Evolutionary conservation across 2,797 vertebrate species (phyloP).

Genomic region (Stomatorhinus walkeri): DNA sequence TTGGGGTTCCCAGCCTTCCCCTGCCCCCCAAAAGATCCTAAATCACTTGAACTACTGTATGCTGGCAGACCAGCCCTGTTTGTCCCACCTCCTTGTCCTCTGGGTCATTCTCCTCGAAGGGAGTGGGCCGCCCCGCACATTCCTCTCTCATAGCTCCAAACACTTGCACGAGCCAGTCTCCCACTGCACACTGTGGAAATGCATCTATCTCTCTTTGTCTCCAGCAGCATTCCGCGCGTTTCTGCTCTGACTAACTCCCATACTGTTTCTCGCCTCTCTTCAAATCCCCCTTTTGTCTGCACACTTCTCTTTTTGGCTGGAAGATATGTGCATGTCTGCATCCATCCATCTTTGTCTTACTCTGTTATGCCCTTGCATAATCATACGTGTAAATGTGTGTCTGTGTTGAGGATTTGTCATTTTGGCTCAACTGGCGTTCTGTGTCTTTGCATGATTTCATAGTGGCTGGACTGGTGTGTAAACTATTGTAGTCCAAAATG

Average conservation of each 20-base stretch:
- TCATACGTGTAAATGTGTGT: conserved; percentile 21
- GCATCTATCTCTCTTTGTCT: conserved; percentile 9
- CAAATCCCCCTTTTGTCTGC: not conserved
- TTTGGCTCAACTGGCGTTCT: conserved; percentile 27
- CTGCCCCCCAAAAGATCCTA: not conserved
- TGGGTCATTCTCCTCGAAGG: not conserved
- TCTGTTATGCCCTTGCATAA: conserved; percentile 29
- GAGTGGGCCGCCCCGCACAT: conserved; percentile 13
- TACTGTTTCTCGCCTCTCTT: not conserved
- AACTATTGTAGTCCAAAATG: not conserved
- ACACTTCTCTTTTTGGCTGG: not conserved
- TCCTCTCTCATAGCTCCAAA: conserved; percentile 5
- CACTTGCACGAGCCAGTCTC: conserved; percentile 4
- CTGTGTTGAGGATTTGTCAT: conserved; percentile 24
- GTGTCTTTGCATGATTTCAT: not conserved
- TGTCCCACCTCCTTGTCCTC: not conserved
- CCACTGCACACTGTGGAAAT: not conserved
- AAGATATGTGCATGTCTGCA: conserved; percentile 28
- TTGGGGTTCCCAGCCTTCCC: not conserved
- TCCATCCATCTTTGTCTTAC: conserved; percentile 35
- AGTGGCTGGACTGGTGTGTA: not conserved
- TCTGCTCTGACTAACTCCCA: not conserved
- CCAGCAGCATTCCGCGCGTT: not conserved
- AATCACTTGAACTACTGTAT: not conserved
- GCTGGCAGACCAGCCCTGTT: not conserved